These are phyloP conservation scores for Cochlearius cochlearius DNA, from an alignment of 2,113 vertebrate genomes.

Conservation along the genomic window DNA sequence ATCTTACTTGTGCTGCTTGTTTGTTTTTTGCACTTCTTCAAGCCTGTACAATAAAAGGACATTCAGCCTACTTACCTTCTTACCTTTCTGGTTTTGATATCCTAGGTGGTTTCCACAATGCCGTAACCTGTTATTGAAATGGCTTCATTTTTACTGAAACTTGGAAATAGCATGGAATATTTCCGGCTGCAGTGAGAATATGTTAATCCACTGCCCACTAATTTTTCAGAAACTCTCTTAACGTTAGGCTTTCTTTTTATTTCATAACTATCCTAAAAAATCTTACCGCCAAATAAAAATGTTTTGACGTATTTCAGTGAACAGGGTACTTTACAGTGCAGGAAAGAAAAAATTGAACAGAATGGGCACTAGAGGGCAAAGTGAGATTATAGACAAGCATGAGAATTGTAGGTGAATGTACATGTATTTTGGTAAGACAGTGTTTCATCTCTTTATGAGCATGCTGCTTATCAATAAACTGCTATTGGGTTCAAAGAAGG, in stretches of 20 bases:
- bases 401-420: background rate
- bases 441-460: background rate
- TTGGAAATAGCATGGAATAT: background rate
- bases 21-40: background rate
- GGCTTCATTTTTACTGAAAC: background rate
- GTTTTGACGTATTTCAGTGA: background rate
- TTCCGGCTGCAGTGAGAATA: background rate
- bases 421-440: background rate
- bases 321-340: background rate
- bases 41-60: background rate
- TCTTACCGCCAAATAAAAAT: background rate
- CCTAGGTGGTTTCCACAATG: background rate
- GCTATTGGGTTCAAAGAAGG: background rate
- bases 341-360: rapidly evolving
- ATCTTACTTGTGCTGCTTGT: background rate
- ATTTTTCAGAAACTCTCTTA: background rate
- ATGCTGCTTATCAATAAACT: background rate
- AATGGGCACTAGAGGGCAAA: slow-evolving; percentile 59
- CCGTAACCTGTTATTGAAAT: background rate
- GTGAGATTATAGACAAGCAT: background rate
- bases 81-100: background rate
- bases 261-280: background rate
- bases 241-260: background rate
- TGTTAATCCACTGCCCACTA: background rate
- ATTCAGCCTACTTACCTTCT: background rate